Percentiles rank a stretch among this genome's conserved stretches.
Conservation (phyloP, 2,113 vertebrate species). For the Noturus placidus region DNA sequence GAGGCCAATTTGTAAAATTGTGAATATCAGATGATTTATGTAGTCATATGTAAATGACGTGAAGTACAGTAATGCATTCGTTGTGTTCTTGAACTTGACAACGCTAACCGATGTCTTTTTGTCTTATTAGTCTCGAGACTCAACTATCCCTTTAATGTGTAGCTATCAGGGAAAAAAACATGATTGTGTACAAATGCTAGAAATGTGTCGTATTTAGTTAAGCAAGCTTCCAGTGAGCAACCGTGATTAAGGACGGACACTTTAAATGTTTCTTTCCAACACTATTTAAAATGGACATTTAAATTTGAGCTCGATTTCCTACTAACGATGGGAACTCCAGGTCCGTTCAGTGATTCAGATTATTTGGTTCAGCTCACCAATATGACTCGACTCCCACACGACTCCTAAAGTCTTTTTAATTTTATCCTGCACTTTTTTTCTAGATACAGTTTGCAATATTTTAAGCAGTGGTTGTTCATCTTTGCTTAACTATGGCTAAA, state of each 20-base stretch:
- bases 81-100: conserved; percentile 23
- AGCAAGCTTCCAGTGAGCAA: background rate
- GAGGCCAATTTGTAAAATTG: conserved; percentile 27
- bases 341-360: background rate
- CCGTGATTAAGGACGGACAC: background rate
- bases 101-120: background rate
- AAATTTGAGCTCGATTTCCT: background rate
- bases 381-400: background rate
- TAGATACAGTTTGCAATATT: background rate
- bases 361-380: background rate
- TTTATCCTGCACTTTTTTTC: background rate
- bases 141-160: background rate
- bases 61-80: conserved; percentile 29
- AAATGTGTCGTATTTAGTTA: background rate
- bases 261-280: background rate
- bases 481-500: background rate
- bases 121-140: background rate
- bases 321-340: background rate
- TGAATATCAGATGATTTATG: conserved; percentile 2
- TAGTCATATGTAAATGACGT: conserved; percentile 15
- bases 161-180: background rate
- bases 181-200: background rate
- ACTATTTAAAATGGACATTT: background rate
- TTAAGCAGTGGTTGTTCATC: background rate
- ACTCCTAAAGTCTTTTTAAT: background rate